Percentiles rank a stretch among this genome's conserved stretches.
phyloP scores from a whole-genome alignment of 2,113 vertebrate genomes.

The Tylochromis polylepis region DNA sequence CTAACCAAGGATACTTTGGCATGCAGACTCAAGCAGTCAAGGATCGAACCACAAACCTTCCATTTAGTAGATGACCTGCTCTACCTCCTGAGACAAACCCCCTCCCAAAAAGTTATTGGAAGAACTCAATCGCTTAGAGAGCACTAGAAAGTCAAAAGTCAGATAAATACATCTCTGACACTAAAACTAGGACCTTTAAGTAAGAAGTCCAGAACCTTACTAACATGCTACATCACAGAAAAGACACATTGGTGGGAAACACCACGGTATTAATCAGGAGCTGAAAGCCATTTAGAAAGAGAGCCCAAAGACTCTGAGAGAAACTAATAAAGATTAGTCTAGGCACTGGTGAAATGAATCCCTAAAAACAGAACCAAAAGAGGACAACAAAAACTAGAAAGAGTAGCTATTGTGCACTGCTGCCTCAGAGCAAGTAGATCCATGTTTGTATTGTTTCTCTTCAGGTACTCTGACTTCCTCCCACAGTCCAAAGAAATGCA shows the following conservation, averaged over 20 bases:
- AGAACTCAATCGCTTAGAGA: background rate
- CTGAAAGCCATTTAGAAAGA: background rate
- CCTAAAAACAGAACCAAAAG: background rate
- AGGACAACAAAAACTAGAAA: fast-evolving
- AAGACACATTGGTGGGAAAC: background rate
- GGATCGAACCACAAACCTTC: background rate
- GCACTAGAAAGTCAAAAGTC: background rate
- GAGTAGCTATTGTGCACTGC: background rate
- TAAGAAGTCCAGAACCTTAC: background rate
- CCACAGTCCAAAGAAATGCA: background rate
- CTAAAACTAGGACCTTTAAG: background rate
- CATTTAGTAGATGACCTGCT: background rate
- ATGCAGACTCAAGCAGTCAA: background rate
- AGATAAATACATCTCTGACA: background rate
- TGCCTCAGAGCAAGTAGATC: background rate
- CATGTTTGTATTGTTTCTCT: background rate
- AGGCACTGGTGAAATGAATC: background rate
- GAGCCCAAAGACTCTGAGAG: background rate
- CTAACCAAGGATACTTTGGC: background rate
- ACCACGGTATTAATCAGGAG: background rate
- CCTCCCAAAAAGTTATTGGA: background rate
- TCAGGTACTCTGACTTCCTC: background rate
- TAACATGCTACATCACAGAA: background rate
- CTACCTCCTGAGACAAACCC: fast-evolving
- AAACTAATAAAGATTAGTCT: background rate